These are phyloP conservation scores for Erethizon dorsatum DNA, from an alignment of 2,797 vertebrate species.

Conservation along the genomic window DNA sequence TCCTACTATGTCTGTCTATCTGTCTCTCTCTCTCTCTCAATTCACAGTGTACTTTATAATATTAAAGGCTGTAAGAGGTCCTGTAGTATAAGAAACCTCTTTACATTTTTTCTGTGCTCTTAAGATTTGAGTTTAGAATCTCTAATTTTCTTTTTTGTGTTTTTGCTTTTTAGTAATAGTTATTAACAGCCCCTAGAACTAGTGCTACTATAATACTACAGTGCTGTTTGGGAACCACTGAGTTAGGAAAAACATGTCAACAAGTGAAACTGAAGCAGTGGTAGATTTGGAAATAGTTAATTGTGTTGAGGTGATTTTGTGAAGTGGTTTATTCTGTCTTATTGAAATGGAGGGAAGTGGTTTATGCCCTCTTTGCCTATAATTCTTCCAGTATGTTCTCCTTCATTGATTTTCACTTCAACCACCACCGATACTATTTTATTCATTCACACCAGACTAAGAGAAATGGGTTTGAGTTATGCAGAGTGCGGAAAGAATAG, in stretches of 20 bases:
- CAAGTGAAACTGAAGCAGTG: neutral
- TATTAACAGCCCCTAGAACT: neutral
- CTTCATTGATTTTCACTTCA: conserved; percentile 58
- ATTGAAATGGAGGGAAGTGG: conserved; percentile 33
- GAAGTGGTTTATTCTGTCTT: conserved; percentile 29
- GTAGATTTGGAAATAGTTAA: neutral
- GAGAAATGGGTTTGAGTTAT: conserved; percentile 66
- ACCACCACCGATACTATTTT: conserved; percentile 60
- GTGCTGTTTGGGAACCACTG: neutral
- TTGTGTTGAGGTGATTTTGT: neutral
- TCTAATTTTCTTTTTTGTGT: neutral
- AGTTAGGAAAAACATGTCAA: neutral
- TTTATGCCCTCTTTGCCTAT: conserved; percentile 24
- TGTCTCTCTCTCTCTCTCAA: neutral
- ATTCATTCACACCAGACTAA: conserved; percentile 56
- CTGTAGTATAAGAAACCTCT: neutral
- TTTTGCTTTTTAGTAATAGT: neutral
- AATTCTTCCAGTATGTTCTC: conserved; percentile 69
- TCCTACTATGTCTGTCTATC: neutral
- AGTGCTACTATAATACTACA: neutral
- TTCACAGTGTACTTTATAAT: neutral
- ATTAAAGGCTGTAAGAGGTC: conserved; percentile 8
- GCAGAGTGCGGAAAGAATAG: conserved; percentile 62
- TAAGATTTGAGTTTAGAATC: neutral
- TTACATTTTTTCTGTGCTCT: neutral